Base-by-base conservation (phyloP, 2,113 vertebrate species). In the Hypomesus transpacificus region DNA sequence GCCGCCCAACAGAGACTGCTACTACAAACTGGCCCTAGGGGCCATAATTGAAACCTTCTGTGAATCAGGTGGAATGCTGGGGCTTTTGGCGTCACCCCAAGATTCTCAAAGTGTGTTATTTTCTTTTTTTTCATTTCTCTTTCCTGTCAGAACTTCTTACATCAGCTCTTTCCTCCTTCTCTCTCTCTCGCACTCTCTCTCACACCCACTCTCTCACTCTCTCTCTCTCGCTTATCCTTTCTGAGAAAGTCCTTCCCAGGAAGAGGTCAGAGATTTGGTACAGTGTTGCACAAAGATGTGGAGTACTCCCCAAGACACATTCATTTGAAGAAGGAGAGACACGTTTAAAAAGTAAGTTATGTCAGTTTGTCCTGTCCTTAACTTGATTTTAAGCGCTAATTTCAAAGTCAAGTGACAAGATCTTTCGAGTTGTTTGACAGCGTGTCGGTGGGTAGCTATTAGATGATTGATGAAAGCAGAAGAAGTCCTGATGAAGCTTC, bases 21-120 rank as follows among this genome's bases (percentile, higher is more conserved):
- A 73, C 75, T 89, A 90, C 91, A 79, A 75, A 77, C 91, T 90
- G 90, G 86, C 87, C 85, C 86, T 89, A 80, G 68, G 73, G 75
- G 87, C 86, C 89, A 86, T 94, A 96, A 97, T 95, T 95, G 92
- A 93, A 96, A 95, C 94, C 94, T 95, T 93, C 94, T 96, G 95
- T 93, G 92, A 85, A 87, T 92, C 90, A 92, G 90, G 92, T 91
- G 91, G 94, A 94, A 94, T 94, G 94, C 93, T 94, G 93, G 93
- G 93, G 92, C 90, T 92, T 90, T 89, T 94, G 93, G 94, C 90
- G 14, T 71, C 79, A 58, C 82, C 90, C 93, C 94, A 94, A 89
- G 91, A 92, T 91, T 92, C 90, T 75, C 39, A 76, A 92, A 94
- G 92, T 93, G 93, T 89, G 86, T 80, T 79, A 92, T 90, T 76